Evolutionary conservation across 2,797 vertebrate genomes (phyloP).

Genomic region (Pantherophis alleghaniensis): DNA sequence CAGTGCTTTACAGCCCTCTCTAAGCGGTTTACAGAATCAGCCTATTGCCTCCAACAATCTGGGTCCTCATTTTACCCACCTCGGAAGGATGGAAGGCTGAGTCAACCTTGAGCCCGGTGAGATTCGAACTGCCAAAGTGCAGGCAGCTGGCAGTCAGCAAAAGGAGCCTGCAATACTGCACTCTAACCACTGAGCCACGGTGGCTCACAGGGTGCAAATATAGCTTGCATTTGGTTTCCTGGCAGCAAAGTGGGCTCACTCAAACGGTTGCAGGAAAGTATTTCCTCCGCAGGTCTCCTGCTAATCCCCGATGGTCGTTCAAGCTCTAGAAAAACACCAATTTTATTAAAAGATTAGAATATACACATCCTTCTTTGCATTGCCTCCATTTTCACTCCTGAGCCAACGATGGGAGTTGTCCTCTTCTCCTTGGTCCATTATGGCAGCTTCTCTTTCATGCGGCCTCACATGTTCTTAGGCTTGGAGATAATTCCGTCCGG

Average conservation of each 20-base stretch:
- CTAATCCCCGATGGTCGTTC: not conserved
- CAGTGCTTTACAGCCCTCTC: too few relatives aligned
- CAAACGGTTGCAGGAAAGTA: not conserved
- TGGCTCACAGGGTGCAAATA: not conserved
- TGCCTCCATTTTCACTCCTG: not conserved
- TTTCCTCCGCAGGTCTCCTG: too few relatives aligned
- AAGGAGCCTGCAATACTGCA: too few relatives aligned
- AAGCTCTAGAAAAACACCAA: not conserved
- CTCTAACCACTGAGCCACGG: too few relatives aligned
- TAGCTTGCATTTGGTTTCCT: not conserved
- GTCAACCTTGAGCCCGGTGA: too few relatives aligned
- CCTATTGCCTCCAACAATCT: too few relatives aligned
- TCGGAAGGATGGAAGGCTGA: too few relatives aligned
- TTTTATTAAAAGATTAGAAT: conserved; percentile 4
- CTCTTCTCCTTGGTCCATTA: not conserved
- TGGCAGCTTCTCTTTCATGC: accelerated
- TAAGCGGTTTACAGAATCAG: too few relatives aligned
- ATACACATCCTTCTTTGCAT: not conserved
- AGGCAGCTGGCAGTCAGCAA: too few relatives aligned
- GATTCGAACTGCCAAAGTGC: too few relatives aligned
- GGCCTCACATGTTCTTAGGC: conserved; percentile 79
- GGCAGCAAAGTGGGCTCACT: not conserved
- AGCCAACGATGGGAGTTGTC: not conserved
- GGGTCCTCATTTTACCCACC: too few relatives aligned
- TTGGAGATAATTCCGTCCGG: conserved; percentile 92